These are phyloP conservation scores for Dendrocincla fuliginosa DNA, from an alignment of 2,797 vertebrate species.

Conservation along the genomic window DNA sequence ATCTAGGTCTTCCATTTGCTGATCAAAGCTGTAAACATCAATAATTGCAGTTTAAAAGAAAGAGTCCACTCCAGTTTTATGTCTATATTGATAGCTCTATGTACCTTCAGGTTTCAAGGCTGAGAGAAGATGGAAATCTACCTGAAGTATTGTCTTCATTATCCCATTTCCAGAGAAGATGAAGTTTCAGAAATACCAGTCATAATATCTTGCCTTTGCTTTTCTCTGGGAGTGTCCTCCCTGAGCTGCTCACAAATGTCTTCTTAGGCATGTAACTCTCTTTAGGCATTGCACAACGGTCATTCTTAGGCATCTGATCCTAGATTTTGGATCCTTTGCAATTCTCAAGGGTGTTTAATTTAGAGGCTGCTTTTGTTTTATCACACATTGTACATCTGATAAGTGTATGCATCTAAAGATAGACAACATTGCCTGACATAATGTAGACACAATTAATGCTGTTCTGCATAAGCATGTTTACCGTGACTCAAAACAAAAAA, in stretches of 20 bases:
- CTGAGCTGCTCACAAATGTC: not conserved
- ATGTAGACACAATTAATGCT: not conserved
- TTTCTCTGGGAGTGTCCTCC: not conserved
- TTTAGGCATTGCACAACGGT: not conserved
- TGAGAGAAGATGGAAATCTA: not conserved
- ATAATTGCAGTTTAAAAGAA: constrained; percentile 15
- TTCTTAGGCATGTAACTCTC: not conserved
- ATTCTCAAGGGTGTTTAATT: not conserved
- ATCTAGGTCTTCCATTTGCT: not conserved
- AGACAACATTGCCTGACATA: not conserved
- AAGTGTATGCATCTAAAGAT: not conserved
- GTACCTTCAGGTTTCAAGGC: not conserved
- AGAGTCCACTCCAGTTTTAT: not conserved
- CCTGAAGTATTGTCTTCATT: not conserved
- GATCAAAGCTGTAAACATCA: constrained; percentile 4
- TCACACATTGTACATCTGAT: not conserved
- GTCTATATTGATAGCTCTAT: not conserved
- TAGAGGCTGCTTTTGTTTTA: not conserved
- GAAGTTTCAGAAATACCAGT: constrained; percentile 15
- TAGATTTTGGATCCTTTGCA: not conserved
- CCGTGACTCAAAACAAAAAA: not conserved
- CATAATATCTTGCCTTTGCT: not conserved
- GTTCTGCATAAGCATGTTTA: not conserved
- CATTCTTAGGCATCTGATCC: not conserved
- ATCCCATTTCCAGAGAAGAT: not conserved